Percentiles rank a stretch among this genome's conserved stretches.
These are phyloP conservation scores for Gila robusta DNA, from an alignment of 2,797 vertebrate species.

Conservation along the genomic window DNA sequence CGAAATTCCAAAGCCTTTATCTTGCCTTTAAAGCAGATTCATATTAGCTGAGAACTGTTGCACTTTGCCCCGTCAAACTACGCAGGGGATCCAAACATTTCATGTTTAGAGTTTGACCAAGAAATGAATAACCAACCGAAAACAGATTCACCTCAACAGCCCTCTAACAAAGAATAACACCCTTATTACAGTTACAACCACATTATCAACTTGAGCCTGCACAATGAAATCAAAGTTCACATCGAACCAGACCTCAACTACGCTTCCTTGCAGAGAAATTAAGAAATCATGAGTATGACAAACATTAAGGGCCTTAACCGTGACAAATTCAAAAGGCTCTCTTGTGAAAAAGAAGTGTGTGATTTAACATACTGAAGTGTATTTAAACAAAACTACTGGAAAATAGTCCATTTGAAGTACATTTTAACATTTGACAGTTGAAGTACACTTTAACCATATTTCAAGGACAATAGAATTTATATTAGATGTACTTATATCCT, in stretches of 20 bases:
- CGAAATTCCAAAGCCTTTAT: constrained; percentile 17
- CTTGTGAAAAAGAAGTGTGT: not conserved
- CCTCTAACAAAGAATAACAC: not conserved
- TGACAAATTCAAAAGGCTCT: not conserved
- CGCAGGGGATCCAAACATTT: constrained; percentile 26
- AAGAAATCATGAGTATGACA: not conserved
- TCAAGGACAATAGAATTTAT: not conserved
- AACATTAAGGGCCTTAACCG: not conserved
- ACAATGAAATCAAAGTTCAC: constrained; percentile 24
- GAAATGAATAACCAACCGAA: constrained; percentile 38
- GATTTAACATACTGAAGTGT: not conserved
- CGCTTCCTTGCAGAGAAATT: not conserved
- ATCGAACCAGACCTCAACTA: not conserved
- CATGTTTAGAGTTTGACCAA: constrained; percentile 23
- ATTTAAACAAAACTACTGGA: not conserved
- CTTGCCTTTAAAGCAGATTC: constrained; percentile 5
- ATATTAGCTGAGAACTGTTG: not conserved
- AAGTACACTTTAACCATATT: not conserved
- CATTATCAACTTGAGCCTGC: constrained; percentile 21
- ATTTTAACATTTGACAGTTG: no score
- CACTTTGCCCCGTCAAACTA: constrained; percentile 17
- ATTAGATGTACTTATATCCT: not conserved
- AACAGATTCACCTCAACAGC: constrained; percentile 27
- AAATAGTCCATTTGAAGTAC: no score
- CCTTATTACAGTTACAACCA: not conserved